phyloP scores from a whole-genome alignment of 2,797 vertebrate species.

The Erithacus rubecula region DNA sequence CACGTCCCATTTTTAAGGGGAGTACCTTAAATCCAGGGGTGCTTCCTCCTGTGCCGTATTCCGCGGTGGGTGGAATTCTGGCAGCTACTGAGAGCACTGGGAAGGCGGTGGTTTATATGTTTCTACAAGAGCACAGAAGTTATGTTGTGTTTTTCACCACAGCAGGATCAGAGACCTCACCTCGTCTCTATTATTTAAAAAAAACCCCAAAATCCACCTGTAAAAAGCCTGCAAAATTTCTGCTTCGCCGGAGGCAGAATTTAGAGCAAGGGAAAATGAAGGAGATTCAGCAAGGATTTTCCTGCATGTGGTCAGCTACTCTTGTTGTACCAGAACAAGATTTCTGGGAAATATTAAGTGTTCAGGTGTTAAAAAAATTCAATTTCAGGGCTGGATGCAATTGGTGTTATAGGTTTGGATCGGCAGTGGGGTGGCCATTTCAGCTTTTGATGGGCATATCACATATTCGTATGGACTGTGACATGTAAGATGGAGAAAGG shows the following conservation, averaged over 20 bases:
- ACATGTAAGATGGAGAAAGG: neutral
- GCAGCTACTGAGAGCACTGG: neutral
- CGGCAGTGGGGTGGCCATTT: neutral
- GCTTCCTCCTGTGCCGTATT: neutral
- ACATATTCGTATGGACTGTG: neutral
- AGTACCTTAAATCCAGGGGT: neutral
- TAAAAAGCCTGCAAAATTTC: neutral
- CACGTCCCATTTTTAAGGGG: neutral
- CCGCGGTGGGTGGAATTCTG: neutral
- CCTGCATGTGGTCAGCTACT: neutral
- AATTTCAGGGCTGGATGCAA: neutral
- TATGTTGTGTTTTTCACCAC: neutral
- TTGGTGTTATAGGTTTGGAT: neutral
- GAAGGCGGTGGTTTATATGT: neutral
- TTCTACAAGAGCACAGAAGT: neutral
- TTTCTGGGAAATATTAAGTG: neutral
- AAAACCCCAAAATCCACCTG: neutral
- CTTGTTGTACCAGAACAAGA: neutral
- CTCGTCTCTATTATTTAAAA: fast-evolving
- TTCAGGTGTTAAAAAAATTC: neutral
- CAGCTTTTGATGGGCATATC: neutral
- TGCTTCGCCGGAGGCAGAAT: neutral
- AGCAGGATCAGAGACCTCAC: neutral
- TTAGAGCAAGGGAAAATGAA: neutral
- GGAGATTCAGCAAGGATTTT: neutral